phyloP scores from a whole-genome alignment of 1,140 invertebrate species.

The Cyrtorhinus lividipennis region DNA sequence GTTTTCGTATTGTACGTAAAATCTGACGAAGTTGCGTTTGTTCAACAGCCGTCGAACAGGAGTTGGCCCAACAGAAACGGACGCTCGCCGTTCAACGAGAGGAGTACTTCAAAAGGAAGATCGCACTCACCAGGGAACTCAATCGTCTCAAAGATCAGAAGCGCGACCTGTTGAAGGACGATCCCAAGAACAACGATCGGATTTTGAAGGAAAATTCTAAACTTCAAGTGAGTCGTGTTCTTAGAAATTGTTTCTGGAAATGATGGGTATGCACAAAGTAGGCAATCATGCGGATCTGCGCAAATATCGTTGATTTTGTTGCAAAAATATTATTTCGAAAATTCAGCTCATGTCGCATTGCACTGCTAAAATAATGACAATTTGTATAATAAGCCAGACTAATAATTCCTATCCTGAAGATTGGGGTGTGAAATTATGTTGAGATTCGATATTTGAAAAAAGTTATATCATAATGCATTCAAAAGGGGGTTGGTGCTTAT shows the following conservation, averaged over 20 bases:
- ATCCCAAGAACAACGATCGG: conserved; percentile 45
- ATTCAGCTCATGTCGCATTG: too few relatives aligned
- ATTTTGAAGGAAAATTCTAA: conserved; percentile 65
- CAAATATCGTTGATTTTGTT: too few relatives aligned
- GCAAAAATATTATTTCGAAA: too few relatives aligned
- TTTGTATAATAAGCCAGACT: too few relatives aligned
- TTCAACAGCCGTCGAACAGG: conserved; percentile 51
- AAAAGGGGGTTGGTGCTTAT: too few relatives aligned
- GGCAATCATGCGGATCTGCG: too few relatives aligned
- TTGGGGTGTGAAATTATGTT: too few relatives aligned
- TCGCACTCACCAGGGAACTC: conserved; percentile 52
- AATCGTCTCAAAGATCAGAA: conserved; percentile 59
- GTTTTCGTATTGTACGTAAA: background rate
- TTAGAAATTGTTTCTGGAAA: background rate
- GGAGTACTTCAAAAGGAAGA: conserved; percentile 56
- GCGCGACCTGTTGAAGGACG: conserved; percentile 50
- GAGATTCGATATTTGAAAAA: too few relatives aligned
- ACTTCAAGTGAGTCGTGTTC: conserved; percentile 31
- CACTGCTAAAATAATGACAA: too few relatives aligned
- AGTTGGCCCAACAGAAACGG: conserved; percentile 62
- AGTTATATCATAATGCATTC: too few relatives aligned
- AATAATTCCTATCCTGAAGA: too few relatives aligned
- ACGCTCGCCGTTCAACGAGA: conserved; percentile 58
- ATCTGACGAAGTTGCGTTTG: background rate
- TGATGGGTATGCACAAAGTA: background rate